Percentiles rank a stretch among this genome's conserved stretches.
Conservation (phyloP, 2,113 vertebrate genomes). For the Camarhynchus parvulus region DNA sequence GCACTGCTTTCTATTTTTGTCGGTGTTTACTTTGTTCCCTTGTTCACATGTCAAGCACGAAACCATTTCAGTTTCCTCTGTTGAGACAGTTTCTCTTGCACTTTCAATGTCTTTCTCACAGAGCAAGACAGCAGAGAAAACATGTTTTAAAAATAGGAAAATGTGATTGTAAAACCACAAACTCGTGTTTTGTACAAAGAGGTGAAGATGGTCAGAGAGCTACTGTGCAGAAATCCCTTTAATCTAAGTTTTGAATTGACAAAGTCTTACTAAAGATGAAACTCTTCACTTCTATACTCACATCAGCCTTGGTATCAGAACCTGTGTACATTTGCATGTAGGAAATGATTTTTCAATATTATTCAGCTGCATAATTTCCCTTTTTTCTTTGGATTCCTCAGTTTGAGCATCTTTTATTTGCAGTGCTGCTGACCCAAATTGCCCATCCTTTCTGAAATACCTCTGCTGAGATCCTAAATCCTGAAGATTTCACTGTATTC, state of each 20-base stretch:
- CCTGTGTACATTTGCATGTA: not conserved
- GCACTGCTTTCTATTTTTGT: constrained; percentile 40
- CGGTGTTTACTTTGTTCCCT: constrained; percentile 34
- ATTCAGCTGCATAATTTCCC: constrained; percentile 51
- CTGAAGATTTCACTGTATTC: not conserved
- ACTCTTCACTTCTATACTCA: constrained; percentile 43
- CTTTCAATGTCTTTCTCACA: constrained; percentile 49
- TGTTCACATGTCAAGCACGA: not conserved
- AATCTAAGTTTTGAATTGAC: constrained; percentile 29
- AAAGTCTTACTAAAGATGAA: constrained; percentile 37
- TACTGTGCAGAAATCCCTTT: constrained; percentile 12
- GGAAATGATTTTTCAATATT: constrained; percentile 37
- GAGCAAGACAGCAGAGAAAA: constrained; percentile 23
- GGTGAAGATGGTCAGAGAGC: constrained; percentile 1
- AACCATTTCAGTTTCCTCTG: constrained; percentile 48
- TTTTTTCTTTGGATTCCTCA: constrained; percentile 41
- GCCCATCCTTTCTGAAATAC: not conserved
- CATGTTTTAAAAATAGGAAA: constrained; percentile 61
- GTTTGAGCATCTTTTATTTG: not conserved
- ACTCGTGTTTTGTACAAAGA: constrained; percentile 8
- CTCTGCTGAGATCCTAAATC: not conserved
- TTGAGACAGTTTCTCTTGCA: constrained; percentile 47
- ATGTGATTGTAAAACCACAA: constrained; percentile 59
- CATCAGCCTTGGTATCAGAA: constrained; percentile 6
- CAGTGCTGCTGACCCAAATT: not conserved